phyloP scores from a whole-genome alignment of 2,113 vertebrate species.

The Chloroceryle aenea region DNA sequence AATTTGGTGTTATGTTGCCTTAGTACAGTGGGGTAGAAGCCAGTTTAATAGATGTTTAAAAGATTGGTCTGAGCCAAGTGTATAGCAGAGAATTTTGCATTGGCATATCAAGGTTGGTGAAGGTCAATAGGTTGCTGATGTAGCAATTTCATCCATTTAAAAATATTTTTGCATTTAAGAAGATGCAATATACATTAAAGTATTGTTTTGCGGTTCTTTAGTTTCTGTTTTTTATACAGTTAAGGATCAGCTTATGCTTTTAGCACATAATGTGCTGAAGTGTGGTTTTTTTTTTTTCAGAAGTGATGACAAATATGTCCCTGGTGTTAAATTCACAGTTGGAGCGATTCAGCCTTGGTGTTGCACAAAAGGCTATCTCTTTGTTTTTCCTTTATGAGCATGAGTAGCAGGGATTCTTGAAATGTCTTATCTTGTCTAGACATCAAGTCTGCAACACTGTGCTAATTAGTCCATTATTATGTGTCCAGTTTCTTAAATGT shows the following conservation, averaged over 20 bases:
- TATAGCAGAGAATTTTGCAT: background rate
- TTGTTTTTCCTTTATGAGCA: conserved; percentile 57
- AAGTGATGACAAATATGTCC: conserved; percentile 38
- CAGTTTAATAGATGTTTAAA: background rate
- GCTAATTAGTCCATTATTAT: conserved; percentile 60
- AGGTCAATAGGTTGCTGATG: background rate
- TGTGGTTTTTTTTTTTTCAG: background rate
- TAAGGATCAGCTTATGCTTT: conserved; percentile 35
- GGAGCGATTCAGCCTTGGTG: conserved; percentile 10
- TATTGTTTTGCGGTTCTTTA: background rate
- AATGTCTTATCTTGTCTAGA: conserved; percentile 84
- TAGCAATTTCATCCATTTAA: background rate
- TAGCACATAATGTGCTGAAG: conserved; percentile 16
- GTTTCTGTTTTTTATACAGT: background rate
- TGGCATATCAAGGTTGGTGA: background rate
- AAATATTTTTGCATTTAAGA: background rate
- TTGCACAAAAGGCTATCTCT: conserved; percentile 61
- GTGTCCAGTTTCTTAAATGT: conserved; percentile 44
- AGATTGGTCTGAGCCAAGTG: background rate
- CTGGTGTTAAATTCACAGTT: conserved; percentile 21
- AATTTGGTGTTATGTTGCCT: background rate
- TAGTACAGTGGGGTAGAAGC: background rate
- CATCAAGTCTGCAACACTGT: conserved; percentile 76
- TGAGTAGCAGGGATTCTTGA: conserved; percentile 56
- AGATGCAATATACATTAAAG: background rate